Conservation (phyloP, 2,888 invertebrate genomes). For the Drosophila koepferae region DNA sequence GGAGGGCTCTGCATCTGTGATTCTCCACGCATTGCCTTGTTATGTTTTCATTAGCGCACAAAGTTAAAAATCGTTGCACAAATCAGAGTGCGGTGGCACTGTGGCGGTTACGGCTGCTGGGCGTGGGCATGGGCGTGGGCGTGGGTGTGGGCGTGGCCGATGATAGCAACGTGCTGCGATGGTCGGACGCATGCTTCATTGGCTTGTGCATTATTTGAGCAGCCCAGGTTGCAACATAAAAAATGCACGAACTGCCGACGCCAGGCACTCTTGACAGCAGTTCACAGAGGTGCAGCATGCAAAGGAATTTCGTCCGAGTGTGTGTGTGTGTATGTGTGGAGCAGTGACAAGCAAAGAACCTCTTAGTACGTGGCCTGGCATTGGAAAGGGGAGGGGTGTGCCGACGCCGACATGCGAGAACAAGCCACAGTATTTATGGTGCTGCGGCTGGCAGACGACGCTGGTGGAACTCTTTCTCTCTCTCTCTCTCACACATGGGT, state of each 20-base stretch:
- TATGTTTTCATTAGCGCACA: slow-evolving; percentile 69
- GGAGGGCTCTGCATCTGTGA: not conserved
- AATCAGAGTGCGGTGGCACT: slow-evolving; percentile 26
- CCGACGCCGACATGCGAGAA: slow-evolving; percentile 72
- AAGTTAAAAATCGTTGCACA: slow-evolving; percentile 70
- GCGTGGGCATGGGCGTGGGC: not conserved
- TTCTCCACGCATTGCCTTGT: slow-evolving; percentile 43
- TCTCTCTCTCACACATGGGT: not conserved
- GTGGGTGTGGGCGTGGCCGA: slow-evolving; percentile 29
- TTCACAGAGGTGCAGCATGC: slow-evolving; percentile 23
- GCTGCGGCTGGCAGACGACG: slow-evolving; percentile 60
- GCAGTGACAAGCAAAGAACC: slow-evolving; percentile 22
- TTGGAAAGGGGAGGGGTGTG: slow-evolving; percentile 59
- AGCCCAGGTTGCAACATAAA: slow-evolving; percentile 81
- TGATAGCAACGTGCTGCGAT: slow-evolving; percentile 32
- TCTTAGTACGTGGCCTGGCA: slow-evolving; percentile 25
- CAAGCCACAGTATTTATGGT: slow-evolving; percentile 77
- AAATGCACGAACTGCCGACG: slow-evolving; percentile 74
- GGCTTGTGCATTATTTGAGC: slow-evolving; percentile 82
- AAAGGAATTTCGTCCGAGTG: not conserved
- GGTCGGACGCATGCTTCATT: slow-evolving; percentile 75
- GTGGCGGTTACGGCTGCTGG: not conserved
- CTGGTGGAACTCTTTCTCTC: not conserved
- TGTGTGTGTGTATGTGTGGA: not conserved
- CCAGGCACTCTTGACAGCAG: slow-evolving; percentile 24